phyloP scores from a whole-genome alignment of 2,113 vertebrate genomes.

The Pachyramphus minor region DNA sequence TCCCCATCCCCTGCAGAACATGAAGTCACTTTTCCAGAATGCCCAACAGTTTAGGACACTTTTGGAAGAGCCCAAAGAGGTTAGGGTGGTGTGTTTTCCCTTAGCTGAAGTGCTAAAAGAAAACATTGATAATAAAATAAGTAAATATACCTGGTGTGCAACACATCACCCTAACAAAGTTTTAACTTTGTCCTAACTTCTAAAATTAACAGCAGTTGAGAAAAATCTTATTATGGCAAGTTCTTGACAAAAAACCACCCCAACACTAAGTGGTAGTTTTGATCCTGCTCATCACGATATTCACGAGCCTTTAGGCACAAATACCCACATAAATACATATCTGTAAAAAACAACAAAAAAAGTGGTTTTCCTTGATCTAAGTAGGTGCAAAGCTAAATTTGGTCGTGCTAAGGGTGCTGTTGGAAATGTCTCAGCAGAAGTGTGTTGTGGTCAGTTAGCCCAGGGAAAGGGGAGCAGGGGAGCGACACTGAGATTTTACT shows the following conservation, averaged over 20 bases:
- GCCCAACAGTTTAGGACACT: neutral
- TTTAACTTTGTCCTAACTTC: neutral
- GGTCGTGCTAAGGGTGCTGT: neutral
- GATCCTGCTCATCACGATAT: neutral
- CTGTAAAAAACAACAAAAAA: neutral
- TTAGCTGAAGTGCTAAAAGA: neutral
- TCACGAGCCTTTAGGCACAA: neutral
- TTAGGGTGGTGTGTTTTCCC: neutral
- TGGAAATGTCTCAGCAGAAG: neutral
- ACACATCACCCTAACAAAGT: neutral
- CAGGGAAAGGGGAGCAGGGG: neutral
- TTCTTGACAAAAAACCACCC: neutral
- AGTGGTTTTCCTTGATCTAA: neutral
- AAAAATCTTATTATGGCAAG: neutral
- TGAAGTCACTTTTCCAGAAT: neutral
- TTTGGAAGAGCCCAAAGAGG: neutral
- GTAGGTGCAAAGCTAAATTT: neutral
- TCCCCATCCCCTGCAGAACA: fast-evolving
- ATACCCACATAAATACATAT: neutral
- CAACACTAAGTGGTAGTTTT: neutral
- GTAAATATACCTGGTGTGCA: neutral
- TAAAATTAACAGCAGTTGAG: neutral
- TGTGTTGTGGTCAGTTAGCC: neutral
- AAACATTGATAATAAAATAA: neutral
- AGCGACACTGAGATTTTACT: neutral